These are phyloP conservation scores for Macropus fuliginosus DNA, from an alignment of 2,797 vertebrate species.

Conservation along the genomic window DNA sequence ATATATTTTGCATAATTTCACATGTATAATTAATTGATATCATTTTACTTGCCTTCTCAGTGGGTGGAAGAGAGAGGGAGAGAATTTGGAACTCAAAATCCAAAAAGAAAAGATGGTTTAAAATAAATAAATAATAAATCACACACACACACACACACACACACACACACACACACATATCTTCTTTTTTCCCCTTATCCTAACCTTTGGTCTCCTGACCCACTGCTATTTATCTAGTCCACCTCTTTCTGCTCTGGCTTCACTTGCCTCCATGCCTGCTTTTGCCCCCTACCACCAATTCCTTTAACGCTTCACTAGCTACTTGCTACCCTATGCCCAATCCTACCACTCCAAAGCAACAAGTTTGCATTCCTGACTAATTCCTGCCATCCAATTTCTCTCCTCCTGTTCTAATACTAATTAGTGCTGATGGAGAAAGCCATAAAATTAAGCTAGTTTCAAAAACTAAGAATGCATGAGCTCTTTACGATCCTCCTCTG, in stretches of 20 bases:
- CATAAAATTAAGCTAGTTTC: background rate
- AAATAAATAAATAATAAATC: no score
- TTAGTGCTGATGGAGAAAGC: background rate
- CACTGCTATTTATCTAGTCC: background rate
- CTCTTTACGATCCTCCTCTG: background rate
- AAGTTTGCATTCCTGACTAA: no score
- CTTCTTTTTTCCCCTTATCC: background rate
- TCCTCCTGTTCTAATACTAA: background rate
- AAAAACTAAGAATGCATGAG: background rate
- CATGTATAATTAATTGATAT: no score
- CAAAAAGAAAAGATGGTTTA: no score
- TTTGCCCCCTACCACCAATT: background rate
- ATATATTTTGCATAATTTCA: no score
- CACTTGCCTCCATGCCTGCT: background rate
- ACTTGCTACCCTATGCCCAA: background rate
- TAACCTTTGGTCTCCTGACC: background rate
- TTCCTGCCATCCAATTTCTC: background rate
- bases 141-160: no score
- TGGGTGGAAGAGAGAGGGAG: no score
- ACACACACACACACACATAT: no score
- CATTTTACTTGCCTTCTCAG: no score
- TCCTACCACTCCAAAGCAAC: no score
- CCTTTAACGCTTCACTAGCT: background rate
- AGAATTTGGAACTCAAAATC: no score
- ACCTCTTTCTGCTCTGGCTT: background rate